Evolutionary conservation across 2,113 vertebrate genomes (phyloP).

Genomic region (Xiphophorus hellerii): DNA sequence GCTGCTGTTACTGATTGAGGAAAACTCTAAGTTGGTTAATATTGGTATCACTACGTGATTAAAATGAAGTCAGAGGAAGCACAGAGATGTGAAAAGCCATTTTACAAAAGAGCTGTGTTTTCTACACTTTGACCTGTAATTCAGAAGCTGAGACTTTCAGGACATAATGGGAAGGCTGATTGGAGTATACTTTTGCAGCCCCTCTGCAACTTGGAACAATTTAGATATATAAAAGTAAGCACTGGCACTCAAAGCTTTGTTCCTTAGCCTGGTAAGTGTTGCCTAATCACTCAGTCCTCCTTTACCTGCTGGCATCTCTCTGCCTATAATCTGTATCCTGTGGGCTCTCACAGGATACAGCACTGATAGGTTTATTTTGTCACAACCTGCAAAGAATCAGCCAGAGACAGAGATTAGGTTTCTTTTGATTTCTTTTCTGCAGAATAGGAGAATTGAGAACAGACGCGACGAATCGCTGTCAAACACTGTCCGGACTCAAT

Average conservation of each 20-base stretch:
- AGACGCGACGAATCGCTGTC: no score
- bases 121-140: not conserved
- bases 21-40: no score
- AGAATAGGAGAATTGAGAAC: no score
- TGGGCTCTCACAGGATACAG: constrained; percentile 27
- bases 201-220: not conserved
- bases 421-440: no score
- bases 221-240: not conserved
- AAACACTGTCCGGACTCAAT: no score
- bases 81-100: not conserved
- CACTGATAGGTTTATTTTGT: no score
- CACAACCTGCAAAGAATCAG: no score
- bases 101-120: not conserved
- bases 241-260: not conserved
- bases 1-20: no score
- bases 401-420: no score
- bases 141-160: not conserved
- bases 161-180: not conserved
- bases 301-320: constrained; percentile 52
- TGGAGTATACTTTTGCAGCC: not conserved
- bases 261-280: constrained; percentile 11
- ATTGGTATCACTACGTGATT: no score
- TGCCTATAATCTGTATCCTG: constrained; percentile 59
- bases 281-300: constrained; percentile 36
- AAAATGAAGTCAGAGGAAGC: no score